Base-by-base conservation (phyloP, 2,113 vertebrate species). In the Chionodraco myersi region DNA sequence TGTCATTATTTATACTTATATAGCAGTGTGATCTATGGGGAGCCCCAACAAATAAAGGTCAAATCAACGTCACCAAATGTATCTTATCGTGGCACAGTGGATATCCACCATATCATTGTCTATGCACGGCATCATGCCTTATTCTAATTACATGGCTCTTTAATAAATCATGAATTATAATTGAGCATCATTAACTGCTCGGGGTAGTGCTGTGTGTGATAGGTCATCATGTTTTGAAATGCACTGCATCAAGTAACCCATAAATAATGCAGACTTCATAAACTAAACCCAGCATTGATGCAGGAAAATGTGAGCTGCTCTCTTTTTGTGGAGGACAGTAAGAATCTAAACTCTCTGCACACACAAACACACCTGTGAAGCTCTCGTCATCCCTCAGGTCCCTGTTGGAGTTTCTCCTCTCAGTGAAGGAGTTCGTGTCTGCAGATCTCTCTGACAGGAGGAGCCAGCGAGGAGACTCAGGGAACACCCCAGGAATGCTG, bases 381-480 rank as follows among this genome's bases (percentile, higher is more conserved):
- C 95, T 94, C 48, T 96, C 95, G 23, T 96, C 94, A 1, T 96
- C 95, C 90, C 95, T 94, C 83, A 66, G 0, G 0, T 95, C 93
- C 83, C 95, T 94, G 68, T 88, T 93, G 79, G 94, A 93, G 88
- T 93, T 92, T 76, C 95, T 93, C 36, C 95, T 92, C 79, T 96
- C 96, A 21, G 91, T 93, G 86, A 97, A 95, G 12, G 94, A 92
- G 80, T 93, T 94, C 90, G 96, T 85, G 86, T 97, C 95, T 3
- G 92, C 88, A 2, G 95, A 94, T 67, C 95, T 94, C 72, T 96
- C 95, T 0, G 96, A 94, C 69, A 96, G 94, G 48, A 97, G 93
- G 44, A 97, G 94, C 96, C 96, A 97, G 14, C 96, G 94, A 0
- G 96, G 96, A 0, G 96, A 97, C 84, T 97, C 96, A 58, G 96